Conservation (phyloP, 2,113 vertebrate genomes). For the Ceyx margarethae region DNA sequence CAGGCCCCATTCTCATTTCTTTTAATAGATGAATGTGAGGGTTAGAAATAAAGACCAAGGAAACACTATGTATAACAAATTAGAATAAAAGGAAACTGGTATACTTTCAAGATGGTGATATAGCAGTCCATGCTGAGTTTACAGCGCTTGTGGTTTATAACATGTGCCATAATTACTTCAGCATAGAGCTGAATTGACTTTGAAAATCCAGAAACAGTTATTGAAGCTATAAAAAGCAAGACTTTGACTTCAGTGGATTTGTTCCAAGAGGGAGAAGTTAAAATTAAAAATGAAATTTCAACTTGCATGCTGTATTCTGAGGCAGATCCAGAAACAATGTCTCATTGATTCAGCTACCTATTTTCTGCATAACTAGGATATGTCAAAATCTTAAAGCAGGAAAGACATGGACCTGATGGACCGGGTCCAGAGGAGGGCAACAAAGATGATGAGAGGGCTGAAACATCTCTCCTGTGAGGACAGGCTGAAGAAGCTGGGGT, state of each 20-base stretch:
- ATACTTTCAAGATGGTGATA: constrained; percentile 40
- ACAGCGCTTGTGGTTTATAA: constrained; percentile 43
- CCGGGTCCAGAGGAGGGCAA: too few relatives aligned
- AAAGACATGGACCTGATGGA: too few relatives aligned
- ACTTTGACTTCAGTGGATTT: not conserved
- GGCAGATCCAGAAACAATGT: not conserved
- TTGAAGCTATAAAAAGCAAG: constrained; percentile 15
- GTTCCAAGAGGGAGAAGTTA: constrained; percentile 23
- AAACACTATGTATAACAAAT: constrained; percentile 26
- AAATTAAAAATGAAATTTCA: constrained; percentile 37
- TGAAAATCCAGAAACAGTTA: constrained; percentile 51
- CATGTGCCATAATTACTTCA: constrained; percentile 46
- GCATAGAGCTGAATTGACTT: constrained; percentile 43
- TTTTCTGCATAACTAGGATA: not conserved
- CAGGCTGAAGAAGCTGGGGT: too few relatives aligned
- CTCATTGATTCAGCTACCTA: not conserved
- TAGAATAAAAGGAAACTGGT: constrained; percentile 43
- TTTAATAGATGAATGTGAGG: constrained; percentile 1
- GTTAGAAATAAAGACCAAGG: constrained; percentile 18
- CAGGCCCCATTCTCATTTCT: not conserved
- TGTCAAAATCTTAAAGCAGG: not conserved
- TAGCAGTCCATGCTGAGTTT: constrained; percentile 36
- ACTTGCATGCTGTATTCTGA: not conserved
- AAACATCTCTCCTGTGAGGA: too few relatives aligned
- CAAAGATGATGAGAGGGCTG: too few relatives aligned